These are phyloP conservation scores for Puma concolor DNA, from an alignment of 2,113 vertebrate species.

Conservation along the genomic window DNA sequence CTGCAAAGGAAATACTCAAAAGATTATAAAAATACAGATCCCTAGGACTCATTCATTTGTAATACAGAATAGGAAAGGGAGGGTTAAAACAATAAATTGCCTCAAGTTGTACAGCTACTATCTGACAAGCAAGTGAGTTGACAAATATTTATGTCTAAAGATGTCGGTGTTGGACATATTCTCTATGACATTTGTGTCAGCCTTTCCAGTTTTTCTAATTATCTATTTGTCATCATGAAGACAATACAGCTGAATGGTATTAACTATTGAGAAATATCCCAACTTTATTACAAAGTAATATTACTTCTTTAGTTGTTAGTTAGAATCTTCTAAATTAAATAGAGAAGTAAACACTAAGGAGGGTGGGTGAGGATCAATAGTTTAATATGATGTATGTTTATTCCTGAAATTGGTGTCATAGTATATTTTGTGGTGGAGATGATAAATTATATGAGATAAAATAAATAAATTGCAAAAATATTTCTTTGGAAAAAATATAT, in stretches of 20 bases:
- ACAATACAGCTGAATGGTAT: neutral
- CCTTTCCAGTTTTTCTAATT: slow-evolving; percentile 27
- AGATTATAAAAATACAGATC: neutral
- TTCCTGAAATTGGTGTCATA: slow-evolving; percentile 1
- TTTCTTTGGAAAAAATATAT: slow-evolving; percentile 38
- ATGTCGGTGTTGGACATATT: neutral
- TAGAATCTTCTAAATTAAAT: slow-evolving; percentile 26
- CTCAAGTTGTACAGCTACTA: neutral
- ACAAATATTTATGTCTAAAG: slow-evolving; percentile 2
- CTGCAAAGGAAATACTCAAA: neutral
- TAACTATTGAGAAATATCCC: neutral
- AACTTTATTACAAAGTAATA: neutral
- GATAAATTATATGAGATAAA: slow-evolving; percentile 6
- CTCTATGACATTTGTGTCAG: slow-evolving; percentile 15
- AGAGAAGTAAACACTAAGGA: neutral
- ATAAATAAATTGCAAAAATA: slow-evolving; percentile 42
- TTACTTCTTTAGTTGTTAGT: neutral
- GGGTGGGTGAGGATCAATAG: neutral
- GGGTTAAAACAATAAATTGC: neutral
- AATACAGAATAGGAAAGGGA: neutral
- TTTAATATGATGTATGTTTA: neutral
- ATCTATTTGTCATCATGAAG: neutral
- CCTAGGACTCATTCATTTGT: neutral
- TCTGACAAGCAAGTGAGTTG: neutral
- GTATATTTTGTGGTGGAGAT: slow-evolving; percentile 33